A percentile compares a stretch with the other conserved stretches of the same genome.
Conservation (phyloP, 2,888 invertebrate species). For the Oscheius onirici region DNA sequence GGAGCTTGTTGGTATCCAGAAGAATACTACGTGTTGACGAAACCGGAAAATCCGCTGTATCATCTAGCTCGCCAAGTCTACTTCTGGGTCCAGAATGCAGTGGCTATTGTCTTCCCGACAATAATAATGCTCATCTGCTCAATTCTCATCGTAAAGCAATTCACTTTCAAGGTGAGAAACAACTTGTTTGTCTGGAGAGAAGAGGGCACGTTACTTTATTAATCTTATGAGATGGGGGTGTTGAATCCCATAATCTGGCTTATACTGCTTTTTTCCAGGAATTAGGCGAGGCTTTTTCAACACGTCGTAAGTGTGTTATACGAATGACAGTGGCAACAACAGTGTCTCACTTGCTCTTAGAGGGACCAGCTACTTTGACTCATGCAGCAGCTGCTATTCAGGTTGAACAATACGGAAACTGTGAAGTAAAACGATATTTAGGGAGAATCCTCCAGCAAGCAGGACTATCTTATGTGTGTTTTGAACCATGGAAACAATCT, state of each 20-base stretch:
- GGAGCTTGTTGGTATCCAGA: conserved; percentile 46
- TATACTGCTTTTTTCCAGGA: conserved; percentile 50
- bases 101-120: conserved; percentile 64
- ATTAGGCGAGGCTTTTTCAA: conserved; percentile 64
- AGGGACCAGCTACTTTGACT: conserved; percentile 64
- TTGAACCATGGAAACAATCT: conserved; percentile 64
- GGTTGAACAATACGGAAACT: conserved; percentile 13
- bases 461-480: conserved; percentile 54
- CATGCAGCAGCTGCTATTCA: conserved; percentile 51
- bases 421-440: not conserved
- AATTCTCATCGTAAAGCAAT: conserved; percentile 60
- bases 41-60: conserved; percentile 35
- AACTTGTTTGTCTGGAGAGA: not conserved
- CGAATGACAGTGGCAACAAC: conserved; percentile 69
- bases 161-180: conserved; percentile 58
- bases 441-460: conserved; percentile 26
- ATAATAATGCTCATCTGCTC: conserved; percentile 66
- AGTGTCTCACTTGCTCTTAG: conserved; percentile 63
- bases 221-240: not conserved
- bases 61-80: conserved; percentile 46
- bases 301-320: conserved; percentile 66
- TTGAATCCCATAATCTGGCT: too few relatives aligned
- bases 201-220: not conserved
- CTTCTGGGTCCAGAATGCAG: conserved; percentile 57
- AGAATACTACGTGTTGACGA: conserved; percentile 36